Percentiles rank a stretch among this genome's conserved stretches.
These are phyloP conservation scores for Masnerella sp. DNA, from an alignment of 2,888 invertebrate genomes.

Conservation along the genomic window DNA sequence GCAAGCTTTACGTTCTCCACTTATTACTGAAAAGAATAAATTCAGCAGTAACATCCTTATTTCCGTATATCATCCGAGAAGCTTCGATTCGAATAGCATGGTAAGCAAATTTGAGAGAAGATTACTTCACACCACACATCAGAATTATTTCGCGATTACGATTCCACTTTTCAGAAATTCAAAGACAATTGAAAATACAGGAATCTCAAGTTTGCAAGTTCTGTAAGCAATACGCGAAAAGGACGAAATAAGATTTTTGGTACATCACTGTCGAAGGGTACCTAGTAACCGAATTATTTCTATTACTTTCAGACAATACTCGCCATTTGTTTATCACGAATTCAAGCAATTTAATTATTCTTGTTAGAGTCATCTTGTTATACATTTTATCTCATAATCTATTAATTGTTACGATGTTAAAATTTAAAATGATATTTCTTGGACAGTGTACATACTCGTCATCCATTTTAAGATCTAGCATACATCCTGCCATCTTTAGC, in stretches of 20 bases:
- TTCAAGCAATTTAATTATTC: neutral
- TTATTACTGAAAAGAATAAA: no score
- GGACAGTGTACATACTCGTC: slow-evolving; percentile 27
- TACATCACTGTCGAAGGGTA: no score
- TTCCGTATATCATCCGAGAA: slow-evolving; percentile 52
- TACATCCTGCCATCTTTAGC: slow-evolving; percentile 22
- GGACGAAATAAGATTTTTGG: no score
- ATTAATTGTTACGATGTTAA: slow-evolving; percentile 30
- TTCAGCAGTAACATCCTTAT: no score
- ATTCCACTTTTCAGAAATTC: no score
- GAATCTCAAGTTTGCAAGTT: no score
- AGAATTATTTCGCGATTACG: slow-evolving; percentile 23
- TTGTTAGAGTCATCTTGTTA: slow-evolving; percentile 28
- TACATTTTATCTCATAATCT: slow-evolving; percentile 34
- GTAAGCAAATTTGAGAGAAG: slow-evolving; percentile 35
- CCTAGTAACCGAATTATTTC: slow-evolving; percentile 6
- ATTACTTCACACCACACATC: slow-evolving; percentile 25
- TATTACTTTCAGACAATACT: slow-evolving; percentile 13
- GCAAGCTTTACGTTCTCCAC: no score
- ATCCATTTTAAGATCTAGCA: slow-evolving; percentile 21
- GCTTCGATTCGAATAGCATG: slow-evolving; percentile 42
- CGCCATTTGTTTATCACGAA: slow-evolving; percentile 6
- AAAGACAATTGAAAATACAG: no score
- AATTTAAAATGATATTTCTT: slow-evolving; percentile 28
- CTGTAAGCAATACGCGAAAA: no score